Percentiles rank a stretch among this genome's conserved stretches.
phyloP scores from a whole-genome alignment of 2,113 vertebrate genomes.

The Petaurus breviceps region DNA sequence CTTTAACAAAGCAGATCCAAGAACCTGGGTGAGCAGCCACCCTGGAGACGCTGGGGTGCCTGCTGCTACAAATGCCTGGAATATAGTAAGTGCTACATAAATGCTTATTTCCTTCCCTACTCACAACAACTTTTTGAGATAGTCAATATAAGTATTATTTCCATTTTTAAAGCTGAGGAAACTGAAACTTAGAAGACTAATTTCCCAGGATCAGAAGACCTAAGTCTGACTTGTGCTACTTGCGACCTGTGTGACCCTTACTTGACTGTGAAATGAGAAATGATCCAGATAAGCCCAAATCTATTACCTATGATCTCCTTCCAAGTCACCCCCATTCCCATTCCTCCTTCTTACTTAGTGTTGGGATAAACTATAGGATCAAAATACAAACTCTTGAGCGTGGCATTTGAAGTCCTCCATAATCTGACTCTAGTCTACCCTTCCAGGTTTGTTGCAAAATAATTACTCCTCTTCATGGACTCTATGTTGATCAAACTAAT shows the following conservation, averaged over 20 bases:
- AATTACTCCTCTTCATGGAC: background rate
- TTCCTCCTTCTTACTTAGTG: background rate
- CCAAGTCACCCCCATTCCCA: background rate
- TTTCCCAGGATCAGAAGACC: background rate
- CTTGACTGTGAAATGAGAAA: background rate
- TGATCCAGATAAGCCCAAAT: background rate
- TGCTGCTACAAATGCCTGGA: no score
- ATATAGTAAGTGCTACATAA: background rate
- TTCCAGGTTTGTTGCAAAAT: no score
- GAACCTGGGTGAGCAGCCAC: no score
- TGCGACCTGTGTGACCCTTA: background rate
- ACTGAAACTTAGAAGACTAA: background rate
- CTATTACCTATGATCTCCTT: background rate
- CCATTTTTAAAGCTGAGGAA: background rate
- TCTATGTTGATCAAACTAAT: background rate
- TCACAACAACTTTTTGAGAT: background rate
- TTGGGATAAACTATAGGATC: background rate
- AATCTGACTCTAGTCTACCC: no score
- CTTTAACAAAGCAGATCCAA: no score
- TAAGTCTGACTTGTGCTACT: background rate
- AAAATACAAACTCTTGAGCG: background rate
- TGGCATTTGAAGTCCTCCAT: background rate
- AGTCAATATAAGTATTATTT: background rate
- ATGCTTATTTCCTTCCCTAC: background rate
- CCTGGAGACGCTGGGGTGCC: no score